A percentile compares a stretch with the other conserved stretches of the same genome.
Conservation (phyloP, 2,113 vertebrate species). For the Pollachius pollachius region DNA sequence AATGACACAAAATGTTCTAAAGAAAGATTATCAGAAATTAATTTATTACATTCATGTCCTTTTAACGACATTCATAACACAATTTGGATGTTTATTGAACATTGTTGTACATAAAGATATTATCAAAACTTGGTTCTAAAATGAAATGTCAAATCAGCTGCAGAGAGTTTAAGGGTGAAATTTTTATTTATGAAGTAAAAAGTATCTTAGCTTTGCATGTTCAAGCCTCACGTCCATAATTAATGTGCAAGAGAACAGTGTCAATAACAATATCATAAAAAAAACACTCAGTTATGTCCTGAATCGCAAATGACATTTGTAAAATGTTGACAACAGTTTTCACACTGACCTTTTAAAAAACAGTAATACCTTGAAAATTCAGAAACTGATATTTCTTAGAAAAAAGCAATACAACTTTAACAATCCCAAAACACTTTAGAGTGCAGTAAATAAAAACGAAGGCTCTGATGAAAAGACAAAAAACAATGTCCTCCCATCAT, state of each 20-base stretch:
- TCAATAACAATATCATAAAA: constrained; percentile 29
- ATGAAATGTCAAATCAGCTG: background rate
- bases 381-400: constrained; percentile 19
- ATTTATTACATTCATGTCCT: no score
- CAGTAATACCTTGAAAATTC: constrained; percentile 2
- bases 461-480: constrained; percentile 6
- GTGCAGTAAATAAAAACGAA: constrained; percentile 37
- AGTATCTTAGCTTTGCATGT: no score
- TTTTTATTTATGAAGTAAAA: no score
- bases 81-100: no score
- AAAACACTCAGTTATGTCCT: constrained; percentile 25
- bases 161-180: background rate
- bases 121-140: no score
- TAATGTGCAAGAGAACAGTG: background rate
- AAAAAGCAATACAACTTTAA: constrained; percentile 22
- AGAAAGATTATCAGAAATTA: no score
- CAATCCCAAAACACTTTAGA: constrained; percentile 32
- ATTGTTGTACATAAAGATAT: no score
- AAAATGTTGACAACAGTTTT: constrained; percentile 15
- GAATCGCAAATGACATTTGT: constrained; percentile 5
- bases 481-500: constrained; percentile 39
- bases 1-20: no score
- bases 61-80: no score
- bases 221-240: no score
- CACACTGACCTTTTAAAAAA: background rate